Conservation (phyloP, 2,888 invertebrate species). For the Gonocerus acuteangulatus region DNA sequence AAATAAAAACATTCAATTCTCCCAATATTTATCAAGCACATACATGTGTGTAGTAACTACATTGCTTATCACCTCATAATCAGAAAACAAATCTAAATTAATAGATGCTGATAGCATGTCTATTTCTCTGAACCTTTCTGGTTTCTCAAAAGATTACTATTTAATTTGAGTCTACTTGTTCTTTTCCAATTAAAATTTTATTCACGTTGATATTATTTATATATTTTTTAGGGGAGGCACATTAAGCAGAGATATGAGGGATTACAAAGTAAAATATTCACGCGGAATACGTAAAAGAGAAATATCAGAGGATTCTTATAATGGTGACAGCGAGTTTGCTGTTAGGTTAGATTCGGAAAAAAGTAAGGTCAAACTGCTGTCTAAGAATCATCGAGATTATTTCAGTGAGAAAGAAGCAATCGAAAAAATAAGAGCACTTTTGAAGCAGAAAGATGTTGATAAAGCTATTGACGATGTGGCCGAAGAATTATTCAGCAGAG, state of each 20-base stretch:
- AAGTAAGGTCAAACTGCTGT: not conserved
- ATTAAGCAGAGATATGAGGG: slow-evolving; percentile 18
- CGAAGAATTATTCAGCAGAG: not conserved
- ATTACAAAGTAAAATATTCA: slow-evolving; percentile 15
- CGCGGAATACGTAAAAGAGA: slow-evolving; percentile 27
- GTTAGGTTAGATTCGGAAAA: not conserved
- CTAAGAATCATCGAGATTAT: not conserved
- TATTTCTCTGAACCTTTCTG: no score
- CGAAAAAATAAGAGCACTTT: slow-evolving; percentile 21
- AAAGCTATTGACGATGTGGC: slow-evolving; percentile 27
- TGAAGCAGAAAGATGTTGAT: slow-evolving; percentile 26
- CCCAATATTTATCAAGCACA: no score
- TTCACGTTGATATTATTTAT: no score
- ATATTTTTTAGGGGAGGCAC: slow-evolving; percentile 21
- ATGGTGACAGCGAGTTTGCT: not conserved
- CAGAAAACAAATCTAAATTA: no score
- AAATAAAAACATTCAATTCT: no score
- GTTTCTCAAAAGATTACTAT: no score
- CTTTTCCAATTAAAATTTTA: no score
- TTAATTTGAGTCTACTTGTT: no score
- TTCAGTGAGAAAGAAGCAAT: slow-evolving; percentile 19
- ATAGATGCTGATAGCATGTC: no score
- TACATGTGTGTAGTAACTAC: no score
- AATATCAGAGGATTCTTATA: not conserved
- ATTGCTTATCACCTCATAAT: no score